phyloP scores from a whole-genome alignment of 1,140 invertebrate species.

The Andricus grossulariae region DNA sequence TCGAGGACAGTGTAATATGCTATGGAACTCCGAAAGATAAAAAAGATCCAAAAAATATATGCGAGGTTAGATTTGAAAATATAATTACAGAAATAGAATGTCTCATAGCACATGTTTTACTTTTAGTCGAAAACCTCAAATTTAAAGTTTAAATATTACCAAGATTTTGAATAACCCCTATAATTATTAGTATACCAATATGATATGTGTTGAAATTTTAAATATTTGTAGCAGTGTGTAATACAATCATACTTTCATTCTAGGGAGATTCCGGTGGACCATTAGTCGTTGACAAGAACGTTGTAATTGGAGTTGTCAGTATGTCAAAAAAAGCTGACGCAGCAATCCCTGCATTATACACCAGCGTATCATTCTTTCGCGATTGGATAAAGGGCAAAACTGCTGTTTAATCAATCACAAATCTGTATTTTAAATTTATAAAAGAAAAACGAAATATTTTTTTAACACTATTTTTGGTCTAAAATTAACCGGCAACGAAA shows the following conservation, averaged over 20 bases:
- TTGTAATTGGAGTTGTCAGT: background rate
- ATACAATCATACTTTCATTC: background rate
- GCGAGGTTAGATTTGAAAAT: background rate
- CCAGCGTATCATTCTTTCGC: background rate
- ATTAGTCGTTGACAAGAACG: background rate
- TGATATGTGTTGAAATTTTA: too few species aligned
- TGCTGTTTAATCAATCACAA: background rate
- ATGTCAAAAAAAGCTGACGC: background rate
- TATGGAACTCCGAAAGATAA: background rate
- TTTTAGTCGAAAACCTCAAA: too few species aligned
- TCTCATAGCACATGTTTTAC: too few species aligned
- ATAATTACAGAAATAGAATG: background rate
- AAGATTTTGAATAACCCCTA: too few species aligned
- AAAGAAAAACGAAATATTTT: too few species aligned
- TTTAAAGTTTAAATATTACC: too few species aligned
- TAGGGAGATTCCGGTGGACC: conserved; percentile 11
- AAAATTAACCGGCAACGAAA: too few species aligned
- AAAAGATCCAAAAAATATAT: background rate
- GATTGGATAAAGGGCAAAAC: background rate
- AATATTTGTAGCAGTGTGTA: too few species aligned
- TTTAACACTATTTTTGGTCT: too few species aligned
- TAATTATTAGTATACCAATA: too few species aligned
- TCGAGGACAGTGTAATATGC: background rate
- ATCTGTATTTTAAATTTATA: too few species aligned
- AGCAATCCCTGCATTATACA: background rate